Base-by-base conservation (phyloP, 2,888 invertebrate genomes). In the Herminia tarsipennalis region DNA sequence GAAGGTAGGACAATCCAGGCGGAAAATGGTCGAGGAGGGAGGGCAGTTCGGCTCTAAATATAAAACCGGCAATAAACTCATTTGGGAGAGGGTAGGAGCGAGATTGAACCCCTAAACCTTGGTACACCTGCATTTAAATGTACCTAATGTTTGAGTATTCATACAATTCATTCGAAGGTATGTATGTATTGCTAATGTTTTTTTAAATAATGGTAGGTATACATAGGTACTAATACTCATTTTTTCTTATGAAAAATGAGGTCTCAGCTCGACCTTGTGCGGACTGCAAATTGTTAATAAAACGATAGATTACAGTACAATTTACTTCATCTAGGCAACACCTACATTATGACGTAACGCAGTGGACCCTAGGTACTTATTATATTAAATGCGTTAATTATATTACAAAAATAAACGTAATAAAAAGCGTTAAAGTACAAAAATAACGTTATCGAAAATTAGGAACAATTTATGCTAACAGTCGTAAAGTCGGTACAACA, bases 291-390 rank as follows among this genome's bases (percentile, higher is more conserved):
- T 14, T 20, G 18, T 12, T 21, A 39, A 29, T 5, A 22, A 43
- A 47, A 47, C 16, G 29, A 39, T 29, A 29, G 28, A 33, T 51
- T 34, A 45, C 28, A 41, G 36, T 34, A 51, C 34, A 16, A 43
- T 59, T 70, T 66, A 74, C 50, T 62, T 71, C 65, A 72, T 58
- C 64, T 74, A 78, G 66, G 70, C 66, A 67, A 70, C 67, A 67
- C 57, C 72, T 78, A 79, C 67, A 68, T 66, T 64, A 61, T 58
- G 56, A 40, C 56, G 58, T 64, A 68, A 73, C 70, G 70, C 68
- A 73, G 75, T 81, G 81, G 81, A 81, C 81, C 81, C 81, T 78
- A 81, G 70, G 62, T 77, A 73, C 70, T 79, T 78, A 77, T 42
- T 56, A 50, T 66, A 65, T 65, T 57, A 50, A 65, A 54, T 51